These are phyloP conservation scores for Calliopum simillimum DNA, from an alignment of 2,888 invertebrate genomes.

Conservation along the genomic window DNA sequence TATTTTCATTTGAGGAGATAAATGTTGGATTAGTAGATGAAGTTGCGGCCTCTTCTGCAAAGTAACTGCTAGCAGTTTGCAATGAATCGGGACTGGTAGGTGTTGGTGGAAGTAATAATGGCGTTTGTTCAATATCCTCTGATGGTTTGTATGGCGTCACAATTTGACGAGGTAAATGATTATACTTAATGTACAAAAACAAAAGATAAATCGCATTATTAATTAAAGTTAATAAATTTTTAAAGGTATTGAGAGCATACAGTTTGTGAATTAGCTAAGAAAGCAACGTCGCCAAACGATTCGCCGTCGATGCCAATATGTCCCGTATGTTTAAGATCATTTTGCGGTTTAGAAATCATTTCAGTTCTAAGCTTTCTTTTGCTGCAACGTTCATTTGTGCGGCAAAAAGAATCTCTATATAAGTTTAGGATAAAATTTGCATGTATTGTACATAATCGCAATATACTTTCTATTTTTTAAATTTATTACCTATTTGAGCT, in stretches of 20 bases:
- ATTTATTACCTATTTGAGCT: slow-evolving; percentile 58
- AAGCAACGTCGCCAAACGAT: slow-evolving; percentile 92
- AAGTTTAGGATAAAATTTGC: neutral
- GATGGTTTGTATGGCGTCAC: slow-evolving; percentile 91
- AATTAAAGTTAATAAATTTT: neutral
- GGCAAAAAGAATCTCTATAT: slow-evolving; percentile 73
- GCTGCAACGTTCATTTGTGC: slow-evolving; percentile 70
- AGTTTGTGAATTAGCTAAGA: slow-evolving; percentile 68
- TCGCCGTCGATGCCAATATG: slow-evolving; percentile 98
- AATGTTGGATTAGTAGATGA: slow-evolving; percentile 66
- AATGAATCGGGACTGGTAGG: slow-evolving; percentile 67
- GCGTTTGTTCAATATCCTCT: slow-evolving; percentile 81
- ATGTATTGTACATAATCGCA: neutral
- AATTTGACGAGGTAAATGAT: slow-evolving; percentile 87
- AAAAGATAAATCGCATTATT: neutral
- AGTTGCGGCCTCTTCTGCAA: slow-evolving; percentile 58
- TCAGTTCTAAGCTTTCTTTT: slow-evolving; percentile 82
- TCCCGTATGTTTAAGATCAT: slow-evolving; percentile 94
- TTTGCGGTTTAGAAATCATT: slow-evolving; percentile 97
- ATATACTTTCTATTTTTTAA: neutral
- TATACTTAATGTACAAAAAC: slow-evolving; percentile 70
- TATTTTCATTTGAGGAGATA: slow-evolving; percentile 66
- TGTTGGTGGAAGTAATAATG: slow-evolving; percentile 71
- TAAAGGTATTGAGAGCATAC: slow-evolving; percentile 51
- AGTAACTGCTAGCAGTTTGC: slow-evolving; percentile 67